A percentile compares a stretch with the other conserved stretches of the same genome.
phyloP scores from a whole-genome alignment of 2,797 vertebrate species.

The Hydrophis major region DNA sequence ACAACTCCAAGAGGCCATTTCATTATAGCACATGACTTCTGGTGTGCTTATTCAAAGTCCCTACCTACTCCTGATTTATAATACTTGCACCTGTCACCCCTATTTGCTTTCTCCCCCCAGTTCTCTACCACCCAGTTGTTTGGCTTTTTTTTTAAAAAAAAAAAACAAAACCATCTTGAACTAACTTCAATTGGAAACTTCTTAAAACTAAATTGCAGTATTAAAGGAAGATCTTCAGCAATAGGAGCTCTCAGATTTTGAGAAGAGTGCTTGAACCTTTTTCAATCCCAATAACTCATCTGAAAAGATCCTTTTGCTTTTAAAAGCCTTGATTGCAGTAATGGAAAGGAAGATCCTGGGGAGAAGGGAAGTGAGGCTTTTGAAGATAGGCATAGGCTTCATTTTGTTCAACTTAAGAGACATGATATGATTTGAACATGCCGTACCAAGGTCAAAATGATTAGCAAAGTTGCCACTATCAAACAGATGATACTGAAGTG shows the following conservation, averaged over 20 bases:
- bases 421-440: not conserved
- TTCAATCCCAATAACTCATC: not conserved
- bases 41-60: not conserved
- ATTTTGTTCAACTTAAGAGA: not conserved
- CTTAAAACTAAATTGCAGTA: not conserved
- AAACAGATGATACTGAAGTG: not conserved
- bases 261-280: not conserved
- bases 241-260: not conserved
- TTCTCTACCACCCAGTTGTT: not conserved
- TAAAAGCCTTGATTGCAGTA: not conserved
- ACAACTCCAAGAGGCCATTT: not conserved
- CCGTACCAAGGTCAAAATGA: not conserved
- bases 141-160: too few relatives aligned
- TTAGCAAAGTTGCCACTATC: not conserved
- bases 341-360: not conserved
- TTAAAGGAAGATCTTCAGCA: not conserved
- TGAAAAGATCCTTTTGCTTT: not conserved
- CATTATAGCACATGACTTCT: not conserved
- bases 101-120: not conserved
- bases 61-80: not conserved
- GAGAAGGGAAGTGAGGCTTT: not conserved
- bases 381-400: not conserved
- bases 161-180: not conserved
- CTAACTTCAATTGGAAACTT: not conserved
- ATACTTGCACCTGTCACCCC: not conserved